Percentiles rank a stretch among this genome's conserved stretches.
Evolutionary conservation across 2,888 invertebrate genomes (phyloP).

Genomic region (Tanypteryx hageni): DNA sequence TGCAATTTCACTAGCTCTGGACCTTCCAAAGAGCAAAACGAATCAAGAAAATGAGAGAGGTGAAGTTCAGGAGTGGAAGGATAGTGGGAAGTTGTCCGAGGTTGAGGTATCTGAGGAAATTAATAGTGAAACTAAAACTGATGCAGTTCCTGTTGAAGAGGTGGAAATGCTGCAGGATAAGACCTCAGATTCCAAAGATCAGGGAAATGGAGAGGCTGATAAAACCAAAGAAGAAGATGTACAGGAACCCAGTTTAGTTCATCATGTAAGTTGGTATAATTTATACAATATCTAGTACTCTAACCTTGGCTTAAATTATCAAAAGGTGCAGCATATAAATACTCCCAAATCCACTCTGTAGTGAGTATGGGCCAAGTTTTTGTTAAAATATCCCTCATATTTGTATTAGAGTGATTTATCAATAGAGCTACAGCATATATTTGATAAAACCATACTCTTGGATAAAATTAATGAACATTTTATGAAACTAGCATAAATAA

Average conservation of each 20-base stretch:
- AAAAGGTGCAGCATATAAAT: no score
- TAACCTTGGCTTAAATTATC: no score
- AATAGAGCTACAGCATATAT: no score
- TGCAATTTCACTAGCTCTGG: conserved; percentile 85
- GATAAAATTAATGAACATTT: no score
- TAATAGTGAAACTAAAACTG: conserved; percentile 10
- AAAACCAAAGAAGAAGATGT: conserved; percentile 69
- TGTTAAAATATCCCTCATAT: background rate
- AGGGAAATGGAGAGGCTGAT: conserved; percentile 42
- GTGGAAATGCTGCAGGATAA: conserved; percentile 51
- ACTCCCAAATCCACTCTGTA: no score
- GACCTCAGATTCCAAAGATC: background rate
- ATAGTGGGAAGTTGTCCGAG: background rate
- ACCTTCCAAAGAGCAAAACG: conserved; percentile 28
- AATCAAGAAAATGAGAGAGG: conserved; percentile 13
- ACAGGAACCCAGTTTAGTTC: conserved; percentile 71
- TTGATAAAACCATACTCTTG: no score
- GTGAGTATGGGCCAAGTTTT: no score
- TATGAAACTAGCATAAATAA: no score
- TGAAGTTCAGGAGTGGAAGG: conserved; percentile 39
- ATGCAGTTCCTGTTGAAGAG: conserved; percentile 36
- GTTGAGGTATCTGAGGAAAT: background rate
- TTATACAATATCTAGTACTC: no score
- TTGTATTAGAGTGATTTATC: conserved; percentile 66
- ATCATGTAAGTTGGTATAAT: conserved; percentile 70